phyloP scores from a whole-genome alignment of 2,888 invertebrate genomes.

The Ferdinandea cuprea region DNA sequence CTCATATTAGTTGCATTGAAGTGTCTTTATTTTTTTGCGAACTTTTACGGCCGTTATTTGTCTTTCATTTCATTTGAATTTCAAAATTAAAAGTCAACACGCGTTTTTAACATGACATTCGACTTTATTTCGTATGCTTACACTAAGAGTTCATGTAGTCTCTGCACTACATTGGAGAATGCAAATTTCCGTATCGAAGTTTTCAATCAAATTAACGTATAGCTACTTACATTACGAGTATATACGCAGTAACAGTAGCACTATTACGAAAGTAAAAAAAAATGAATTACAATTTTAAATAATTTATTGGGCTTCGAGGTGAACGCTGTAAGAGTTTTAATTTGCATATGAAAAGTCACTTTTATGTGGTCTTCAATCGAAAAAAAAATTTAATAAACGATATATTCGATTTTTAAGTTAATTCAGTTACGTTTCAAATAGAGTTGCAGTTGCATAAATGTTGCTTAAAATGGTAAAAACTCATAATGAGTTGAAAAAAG shows the following conservation, averaged over 20 bases:
- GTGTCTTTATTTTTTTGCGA: constrained; percentile 4
- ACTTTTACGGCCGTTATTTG: constrained; percentile 32
- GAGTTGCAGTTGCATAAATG: too few relatives aligned
- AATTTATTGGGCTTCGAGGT: constrained; percentile 8
- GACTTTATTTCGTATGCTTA: not conserved
- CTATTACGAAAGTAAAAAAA: not conserved
- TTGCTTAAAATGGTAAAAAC: too few relatives aligned
- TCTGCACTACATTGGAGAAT: not conserved
- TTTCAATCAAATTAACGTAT: constrained; percentile 33
- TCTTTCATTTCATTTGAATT: constrained; percentile 54
- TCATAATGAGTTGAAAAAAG: too few relatives aligned
- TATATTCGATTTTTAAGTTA: too few relatives aligned
- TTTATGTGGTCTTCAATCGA: too few relatives aligned
- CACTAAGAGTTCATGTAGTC: constrained; percentile 23
- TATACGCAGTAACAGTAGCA: not conserved
- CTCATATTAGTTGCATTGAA: constrained; percentile 43
- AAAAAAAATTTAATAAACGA: too few relatives aligned
- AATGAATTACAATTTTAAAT: not conserved
- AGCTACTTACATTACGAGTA: not conserved
- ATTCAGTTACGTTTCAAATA: too few relatives aligned
- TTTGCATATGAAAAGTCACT: too few relatives aligned
- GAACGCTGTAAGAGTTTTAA: too few relatives aligned
- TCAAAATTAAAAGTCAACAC: constrained; percentile 58
- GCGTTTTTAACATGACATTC: not conserved
- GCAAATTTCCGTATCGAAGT: not conserved